Evolutionary conservation across 2,797 vertebrate genomes (phyloP).

Genomic region (Melanotaenia boesemani): DNA sequence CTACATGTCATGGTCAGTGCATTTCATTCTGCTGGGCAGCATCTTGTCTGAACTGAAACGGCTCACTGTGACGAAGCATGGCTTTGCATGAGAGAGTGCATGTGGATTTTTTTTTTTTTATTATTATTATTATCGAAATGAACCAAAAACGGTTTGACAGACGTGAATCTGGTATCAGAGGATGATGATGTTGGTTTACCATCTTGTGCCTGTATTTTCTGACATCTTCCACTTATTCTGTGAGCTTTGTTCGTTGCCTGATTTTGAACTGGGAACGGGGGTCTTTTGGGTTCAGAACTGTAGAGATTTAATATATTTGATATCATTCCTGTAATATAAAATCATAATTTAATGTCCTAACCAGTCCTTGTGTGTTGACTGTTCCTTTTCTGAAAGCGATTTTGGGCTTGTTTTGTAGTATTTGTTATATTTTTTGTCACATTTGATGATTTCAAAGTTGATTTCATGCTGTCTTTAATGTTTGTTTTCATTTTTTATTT

Average conservation of each 20-base stretch:
- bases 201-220: constrained; percentile 48
- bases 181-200: constrained; percentile 31
- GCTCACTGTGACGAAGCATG: constrained; percentile 38
- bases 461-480: constrained; percentile 30
- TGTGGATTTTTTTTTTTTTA: constrained; percentile 42
- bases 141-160: constrained; percentile 60
- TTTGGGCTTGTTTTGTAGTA: constrained; percentile 26
- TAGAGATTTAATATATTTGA: constrained; percentile 82
- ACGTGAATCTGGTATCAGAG: constrained; percentile 26
- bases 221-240: constrained; percentile 42
- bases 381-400: constrained; percentile 43
- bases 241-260: constrained; percentile 60
- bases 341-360: constrained; percentile 70
- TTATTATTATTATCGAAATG: constrained; percentile 22
- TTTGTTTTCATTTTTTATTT: constrained; percentile 25
- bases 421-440: constrained; percentile 40
- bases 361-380: constrained; percentile 38
- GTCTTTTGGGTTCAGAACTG: constrained; percentile 39
- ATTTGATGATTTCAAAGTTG: constrained; percentile 50
- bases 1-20: neutral
- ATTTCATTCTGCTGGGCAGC: constrained; percentile 27
- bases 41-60: constrained; percentile 26
- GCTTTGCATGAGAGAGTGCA: constrained; percentile 63
- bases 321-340: constrained; percentile 64
- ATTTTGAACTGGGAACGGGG: constrained; percentile 38